phyloP scores from a whole-genome alignment of 2,888 invertebrate genomes.

The Stenichneumon culpator region DNA sequence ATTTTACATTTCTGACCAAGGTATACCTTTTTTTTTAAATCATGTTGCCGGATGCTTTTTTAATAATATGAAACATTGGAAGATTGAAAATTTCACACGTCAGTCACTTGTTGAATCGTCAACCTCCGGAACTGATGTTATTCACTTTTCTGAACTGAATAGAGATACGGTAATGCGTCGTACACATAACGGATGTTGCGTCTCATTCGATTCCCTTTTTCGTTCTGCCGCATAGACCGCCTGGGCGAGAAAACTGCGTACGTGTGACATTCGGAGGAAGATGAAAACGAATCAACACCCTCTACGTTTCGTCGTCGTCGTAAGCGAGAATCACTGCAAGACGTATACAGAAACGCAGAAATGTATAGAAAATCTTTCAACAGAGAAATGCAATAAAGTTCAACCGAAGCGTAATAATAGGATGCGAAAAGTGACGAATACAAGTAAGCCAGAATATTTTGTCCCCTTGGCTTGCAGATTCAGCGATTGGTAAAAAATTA shows the following conservation, averaged over 20 bases:
- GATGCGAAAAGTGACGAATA: conserved; percentile 16
- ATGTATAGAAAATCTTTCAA: neutral
- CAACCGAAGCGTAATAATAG: conserved; percentile 40
- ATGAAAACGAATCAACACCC: neutral
- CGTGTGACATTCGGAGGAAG: neutral
- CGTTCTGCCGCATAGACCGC: conserved; percentile 18
- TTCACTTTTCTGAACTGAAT: conserved; percentile 19
- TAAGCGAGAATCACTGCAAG: neutral
- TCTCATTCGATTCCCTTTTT: conserved; percentile 57
- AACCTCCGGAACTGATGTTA: conserved; percentile 9
- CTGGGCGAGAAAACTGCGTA: conserved; percentile 1
- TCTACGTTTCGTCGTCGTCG: conserved; percentile 8
- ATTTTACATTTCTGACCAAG: neutral
- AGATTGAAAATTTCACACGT: neutral
- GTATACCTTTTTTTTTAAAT: neutral
- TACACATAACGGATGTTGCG: conserved; percentile 31
- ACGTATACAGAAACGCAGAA: neutral
- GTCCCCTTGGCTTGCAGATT: conserved; percentile 9
- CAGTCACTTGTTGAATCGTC: neutral
- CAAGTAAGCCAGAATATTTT: neutral
- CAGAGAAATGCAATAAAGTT: conserved; percentile 45
- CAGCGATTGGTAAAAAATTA: neutral
- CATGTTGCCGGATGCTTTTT: neutral
- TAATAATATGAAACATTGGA: neutral
- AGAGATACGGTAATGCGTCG: conserved; percentile 29